Conservation (phyloP, 2,113 vertebrate species). For the Tretioscincus oriximinensis region DNA sequence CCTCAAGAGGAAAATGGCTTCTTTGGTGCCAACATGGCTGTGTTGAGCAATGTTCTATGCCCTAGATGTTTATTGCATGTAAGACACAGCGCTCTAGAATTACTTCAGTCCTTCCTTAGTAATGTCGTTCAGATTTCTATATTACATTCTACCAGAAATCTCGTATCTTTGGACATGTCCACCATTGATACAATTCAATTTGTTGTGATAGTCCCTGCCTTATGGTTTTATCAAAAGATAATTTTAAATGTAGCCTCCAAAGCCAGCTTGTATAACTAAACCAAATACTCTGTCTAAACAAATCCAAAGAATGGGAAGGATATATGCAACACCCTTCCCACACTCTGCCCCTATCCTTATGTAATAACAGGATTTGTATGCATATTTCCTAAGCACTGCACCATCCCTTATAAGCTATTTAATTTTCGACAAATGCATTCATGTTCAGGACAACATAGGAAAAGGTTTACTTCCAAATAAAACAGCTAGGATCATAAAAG, state of each 20-base stretch:
- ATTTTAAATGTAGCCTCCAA: neutral
- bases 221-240: too few relatives aligned
- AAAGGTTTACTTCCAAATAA: conserved; percentile 4
- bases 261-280: conserved; percentile 31
- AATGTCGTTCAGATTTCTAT: too few relatives aligned
- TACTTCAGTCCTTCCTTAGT: too few relatives aligned
- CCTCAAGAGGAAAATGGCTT: too few relatives aligned
- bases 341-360: conserved; percentile 38
- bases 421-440: conserved; percentile 29
- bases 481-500: neutral
- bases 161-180: too few relatives aligned
- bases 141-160: too few relatives aligned
- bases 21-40: too few relatives aligned
- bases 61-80: too few relatives aligned
- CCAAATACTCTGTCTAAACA: conserved; percentile 34
- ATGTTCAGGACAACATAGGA: conserved; percentile 20
- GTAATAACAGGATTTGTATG: conserved; percentile 47
- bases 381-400: conserved; percentile 51
- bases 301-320: conserved; percentile 48
- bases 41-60: too few relatives aligned
- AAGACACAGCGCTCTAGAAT: too few relatives aligned
- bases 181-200: too few relatives aligned
- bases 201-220: too few relatives aligned
- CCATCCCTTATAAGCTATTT: conserved; percentile 41
- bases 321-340: conserved; percentile 57